A percentile compares a stretch with the other conserved stretches of the same genome.
Evolutionary conservation across 2,113 vertebrate genomes (phyloP).

Genomic region (Zosterops pallidus): DNA sequence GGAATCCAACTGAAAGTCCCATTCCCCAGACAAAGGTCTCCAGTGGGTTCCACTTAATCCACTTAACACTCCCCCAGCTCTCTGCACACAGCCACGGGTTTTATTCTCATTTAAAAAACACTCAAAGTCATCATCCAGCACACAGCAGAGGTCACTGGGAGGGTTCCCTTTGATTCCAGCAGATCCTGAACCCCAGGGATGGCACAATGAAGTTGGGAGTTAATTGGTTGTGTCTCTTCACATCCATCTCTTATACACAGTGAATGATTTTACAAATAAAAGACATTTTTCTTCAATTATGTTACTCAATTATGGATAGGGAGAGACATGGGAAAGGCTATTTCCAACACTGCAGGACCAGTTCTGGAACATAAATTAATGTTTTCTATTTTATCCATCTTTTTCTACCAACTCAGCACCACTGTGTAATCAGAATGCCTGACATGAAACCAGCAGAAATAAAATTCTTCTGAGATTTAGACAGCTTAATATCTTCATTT

Average conservation of each 20-base stretch:
- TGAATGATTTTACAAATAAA: background rate
- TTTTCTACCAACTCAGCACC: background rate
- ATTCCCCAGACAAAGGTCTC: background rate
- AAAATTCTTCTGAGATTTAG: background rate
- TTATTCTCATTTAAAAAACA: background rate
- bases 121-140: background rate
- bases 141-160: background rate
- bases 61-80: background rate
- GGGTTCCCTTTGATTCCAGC: background rate
- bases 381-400: background rate
- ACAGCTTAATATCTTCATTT: background rate
- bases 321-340: background rate
- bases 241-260: background rate
- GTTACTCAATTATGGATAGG: background rate
- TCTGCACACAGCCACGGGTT: background rate
- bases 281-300: background rate
- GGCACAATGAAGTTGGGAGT: background rate
- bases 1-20: background rate
- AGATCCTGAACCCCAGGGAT: background rate
- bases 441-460: background rate
- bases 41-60: constrained; percentile 7
- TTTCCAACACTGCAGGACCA: background rate
- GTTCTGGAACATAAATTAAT: background rate
- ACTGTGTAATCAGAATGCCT: background rate
- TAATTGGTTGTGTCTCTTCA: background rate